These are phyloP conservation scores for Bufo gargarizans DNA, from an alignment of 2,113 vertebrate genomes.

Conservation along the genomic window DNA sequence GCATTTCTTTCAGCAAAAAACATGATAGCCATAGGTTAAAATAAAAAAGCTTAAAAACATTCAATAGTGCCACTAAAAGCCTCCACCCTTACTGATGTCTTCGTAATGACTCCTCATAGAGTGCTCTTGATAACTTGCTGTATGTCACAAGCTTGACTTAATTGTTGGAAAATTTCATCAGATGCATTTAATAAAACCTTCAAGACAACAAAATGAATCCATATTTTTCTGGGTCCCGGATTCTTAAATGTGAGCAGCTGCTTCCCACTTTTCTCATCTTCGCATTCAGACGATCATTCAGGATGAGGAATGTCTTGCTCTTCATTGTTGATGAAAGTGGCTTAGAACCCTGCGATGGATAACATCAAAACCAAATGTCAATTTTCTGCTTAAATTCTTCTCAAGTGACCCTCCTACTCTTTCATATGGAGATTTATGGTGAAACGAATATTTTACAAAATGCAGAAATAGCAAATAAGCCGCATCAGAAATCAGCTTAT, in stretches of 20 bases:
- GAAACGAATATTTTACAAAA: conserved; percentile 21
- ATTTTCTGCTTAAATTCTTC: conserved; percentile 41
- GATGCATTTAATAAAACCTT: background rate
- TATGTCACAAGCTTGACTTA: background rate
- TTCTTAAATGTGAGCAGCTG: conserved; percentile 10
- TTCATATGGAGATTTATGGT: conserved; percentile 37
- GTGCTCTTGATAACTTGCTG: background rate
- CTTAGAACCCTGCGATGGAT: conserved; percentile 15
- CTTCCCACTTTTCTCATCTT: background rate
- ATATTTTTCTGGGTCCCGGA: background rate
- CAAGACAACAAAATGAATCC: background rate
- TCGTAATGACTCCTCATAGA: background rate
- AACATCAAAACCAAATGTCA: conserved; percentile 40
- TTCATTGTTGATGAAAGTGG: background rate
- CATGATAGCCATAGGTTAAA: too few relatives aligned
- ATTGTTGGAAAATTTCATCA: background rate
- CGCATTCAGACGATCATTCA: background rate
- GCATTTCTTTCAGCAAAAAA: too few relatives aligned
- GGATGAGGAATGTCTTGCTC: background rate
- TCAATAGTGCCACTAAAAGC: too few relatives aligned
- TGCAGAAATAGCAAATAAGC: background rate
- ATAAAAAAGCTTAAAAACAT: too few relatives aligned
- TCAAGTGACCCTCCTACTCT: conserved; percentile 14
- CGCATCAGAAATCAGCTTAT: conserved; percentile 19
- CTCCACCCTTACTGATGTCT: background rate